phyloP scores from a whole-genome alignment of 2,888 invertebrate species.

The Drosophila kambysellisi region DNA sequence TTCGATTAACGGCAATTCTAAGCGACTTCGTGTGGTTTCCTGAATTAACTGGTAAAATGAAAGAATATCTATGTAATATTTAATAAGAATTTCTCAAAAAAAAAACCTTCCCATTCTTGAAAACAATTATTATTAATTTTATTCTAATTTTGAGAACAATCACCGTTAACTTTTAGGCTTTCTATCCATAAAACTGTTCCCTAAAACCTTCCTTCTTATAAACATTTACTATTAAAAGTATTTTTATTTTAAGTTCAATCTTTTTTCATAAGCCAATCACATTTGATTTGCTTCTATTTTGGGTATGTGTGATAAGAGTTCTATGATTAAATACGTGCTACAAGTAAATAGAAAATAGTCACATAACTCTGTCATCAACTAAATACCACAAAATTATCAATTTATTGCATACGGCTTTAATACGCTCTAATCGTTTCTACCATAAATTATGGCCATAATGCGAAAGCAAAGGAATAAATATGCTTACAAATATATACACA shows the following conservation, averaged over 20 bases:
- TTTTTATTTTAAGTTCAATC: neutral
- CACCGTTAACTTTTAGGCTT: neutral
- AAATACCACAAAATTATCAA: constrained; percentile 33
- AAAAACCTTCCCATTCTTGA: neutral
- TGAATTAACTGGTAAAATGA: neutral
- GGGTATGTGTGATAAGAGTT: constrained; percentile 63
- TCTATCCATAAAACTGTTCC: too few relatives aligned
- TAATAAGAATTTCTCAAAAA: neutral
- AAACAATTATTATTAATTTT: too few relatives aligned
- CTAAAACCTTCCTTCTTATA: too few relatives aligned
- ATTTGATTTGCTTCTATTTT: constrained; percentile 23
- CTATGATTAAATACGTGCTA: neutral
- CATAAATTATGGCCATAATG: constrained; percentile 70
- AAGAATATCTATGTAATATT: neutral
- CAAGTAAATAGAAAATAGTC: neutral
- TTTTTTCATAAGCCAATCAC: constrained; percentile 4
- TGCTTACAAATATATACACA: neutral
- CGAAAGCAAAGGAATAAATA: constrained; percentile 16
- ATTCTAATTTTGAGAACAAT: neutral
- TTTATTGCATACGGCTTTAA: constrained; percentile 31
- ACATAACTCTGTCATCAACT: neutral
- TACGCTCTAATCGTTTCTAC: constrained; percentile 60
- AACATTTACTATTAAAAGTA: neutral
- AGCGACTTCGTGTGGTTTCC: too few relatives aligned
- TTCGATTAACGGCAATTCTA: constrained; percentile 11